Evolutionary conservation across 2,888 invertebrate species (phyloP).

Genomic region (Ecdyonurus torrentis): DNA sequence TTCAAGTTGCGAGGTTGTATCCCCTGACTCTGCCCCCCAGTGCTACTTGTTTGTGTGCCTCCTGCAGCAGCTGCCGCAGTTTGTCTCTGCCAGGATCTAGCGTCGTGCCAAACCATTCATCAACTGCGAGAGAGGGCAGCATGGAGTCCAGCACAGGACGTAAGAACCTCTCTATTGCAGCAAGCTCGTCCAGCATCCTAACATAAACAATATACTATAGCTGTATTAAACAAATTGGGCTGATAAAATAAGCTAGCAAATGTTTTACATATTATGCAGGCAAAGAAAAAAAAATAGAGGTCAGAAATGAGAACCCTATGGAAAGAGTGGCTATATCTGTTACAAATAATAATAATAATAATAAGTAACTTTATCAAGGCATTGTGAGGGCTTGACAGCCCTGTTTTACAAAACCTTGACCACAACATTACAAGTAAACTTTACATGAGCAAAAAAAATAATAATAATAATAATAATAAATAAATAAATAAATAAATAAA

Average conservation of each 20-base stretch:
- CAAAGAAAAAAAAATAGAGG: conserved; percentile 4
- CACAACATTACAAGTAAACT: too few species aligned
- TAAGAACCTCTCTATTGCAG: conserved; percentile 34
- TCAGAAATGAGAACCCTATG: conserved; percentile 10
- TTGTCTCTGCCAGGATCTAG: conserved; percentile 33
- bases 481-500: too few species aligned
- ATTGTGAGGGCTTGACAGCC: too few species aligned
- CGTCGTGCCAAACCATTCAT: conserved; percentile 42
- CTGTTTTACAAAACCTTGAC: too few species aligned
- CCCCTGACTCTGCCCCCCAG: conserved; percentile 25
- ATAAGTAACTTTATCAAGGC: too few species aligned
- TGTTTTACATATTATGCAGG: conserved; percentile 4
- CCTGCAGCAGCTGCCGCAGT: conserved; percentile 31
- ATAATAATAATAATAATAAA: too few species aligned
- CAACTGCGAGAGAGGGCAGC: conserved; percentile 38
- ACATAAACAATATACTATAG: conserved; percentile 14
- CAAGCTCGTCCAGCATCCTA: conserved; percentile 34
- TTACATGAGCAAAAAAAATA: too few species aligned
- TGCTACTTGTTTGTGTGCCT: conserved; percentile 33
- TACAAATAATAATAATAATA: too few species aligned
- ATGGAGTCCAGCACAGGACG: conserved; percentile 32
- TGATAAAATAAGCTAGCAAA: too few species aligned
- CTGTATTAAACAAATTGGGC: background rate
- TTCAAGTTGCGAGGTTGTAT: too few species aligned
- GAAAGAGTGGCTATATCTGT: too few species aligned